phyloP scores from a whole-genome alignment of 2,113 vertebrate species.

The Rhegmatorhina hoffmannsi region DNA sequence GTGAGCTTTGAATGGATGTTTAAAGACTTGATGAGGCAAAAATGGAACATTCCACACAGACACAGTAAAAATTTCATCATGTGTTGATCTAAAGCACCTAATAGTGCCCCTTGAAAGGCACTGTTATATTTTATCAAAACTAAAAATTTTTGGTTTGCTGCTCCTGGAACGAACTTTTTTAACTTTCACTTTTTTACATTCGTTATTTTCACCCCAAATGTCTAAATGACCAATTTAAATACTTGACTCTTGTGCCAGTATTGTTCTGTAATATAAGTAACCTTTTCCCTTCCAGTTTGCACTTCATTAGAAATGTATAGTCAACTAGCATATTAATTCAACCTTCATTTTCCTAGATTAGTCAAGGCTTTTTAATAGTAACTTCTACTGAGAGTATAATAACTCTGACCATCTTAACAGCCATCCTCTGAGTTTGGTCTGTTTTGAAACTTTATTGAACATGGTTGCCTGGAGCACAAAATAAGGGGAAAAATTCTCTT shows the following conservation, averaged over 20 bases:
- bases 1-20: neutral
- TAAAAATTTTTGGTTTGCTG: neutral
- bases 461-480: neutral
- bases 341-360: neutral
- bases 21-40: neutral
- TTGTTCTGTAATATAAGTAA: neutral
- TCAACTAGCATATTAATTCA: neutral
- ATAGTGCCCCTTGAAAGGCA: fast-evolving
- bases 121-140: neutral
- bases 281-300: fast-evolving
- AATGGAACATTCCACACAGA: neutral
- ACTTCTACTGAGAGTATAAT: neutral
- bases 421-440: neutral
- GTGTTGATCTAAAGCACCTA: neutral
- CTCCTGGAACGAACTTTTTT: neutral
- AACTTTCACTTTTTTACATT: neutral
- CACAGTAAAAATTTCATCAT: neutral
- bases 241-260: neutral
- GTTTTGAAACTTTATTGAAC: neutral
- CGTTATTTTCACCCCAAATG: neutral
- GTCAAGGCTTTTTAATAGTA: neutral
- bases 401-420: neutral
- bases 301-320: neutral
- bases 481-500: neutral
- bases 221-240: neutral